Conservation (phyloP, 2,797 vertebrate species). For the Tamandua tetradactyla region DNA sequence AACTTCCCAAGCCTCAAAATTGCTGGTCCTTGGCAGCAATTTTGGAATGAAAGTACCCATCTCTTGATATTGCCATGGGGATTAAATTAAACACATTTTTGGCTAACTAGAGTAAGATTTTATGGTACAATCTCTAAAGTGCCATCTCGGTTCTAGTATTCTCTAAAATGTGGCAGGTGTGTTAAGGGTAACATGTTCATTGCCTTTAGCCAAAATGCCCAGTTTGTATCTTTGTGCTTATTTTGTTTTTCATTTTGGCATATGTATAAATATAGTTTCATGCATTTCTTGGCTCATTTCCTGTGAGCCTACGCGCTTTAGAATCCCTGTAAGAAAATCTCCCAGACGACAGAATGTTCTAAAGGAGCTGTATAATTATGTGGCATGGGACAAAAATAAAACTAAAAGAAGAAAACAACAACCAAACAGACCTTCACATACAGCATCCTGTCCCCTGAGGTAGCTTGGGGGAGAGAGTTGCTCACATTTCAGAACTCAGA, state of each 20-base stretch:
- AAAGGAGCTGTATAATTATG: conserved; percentile 81
- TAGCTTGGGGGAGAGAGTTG: background rate
- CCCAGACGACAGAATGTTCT: conserved; percentile 79
- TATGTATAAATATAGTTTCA: conserved; percentile 84
- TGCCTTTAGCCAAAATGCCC: conserved; percentile 63
- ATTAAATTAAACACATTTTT: background rate
- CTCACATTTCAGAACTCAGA: conserved; percentile 55
- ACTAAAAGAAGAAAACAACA: conserved; percentile 63
- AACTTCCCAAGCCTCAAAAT: background rate
- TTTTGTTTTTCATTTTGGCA: conserved; percentile 54
- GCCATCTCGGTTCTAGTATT: background rate
- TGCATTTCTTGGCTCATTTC: conserved; percentile 81
- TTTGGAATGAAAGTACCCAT: background rate
- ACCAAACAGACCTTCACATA: conserved; percentile 54
- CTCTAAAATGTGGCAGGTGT: background rate
- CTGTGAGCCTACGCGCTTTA: conserved; percentile 81
- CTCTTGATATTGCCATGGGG: background rate
- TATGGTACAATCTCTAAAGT: background rate
- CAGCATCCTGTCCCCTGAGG: conserved; percentile 3
- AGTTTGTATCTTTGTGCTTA: conserved; percentile 49
- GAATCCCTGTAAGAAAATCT: conserved; percentile 83
- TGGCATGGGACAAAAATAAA: conserved; percentile 77
- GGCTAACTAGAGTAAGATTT: background rate
- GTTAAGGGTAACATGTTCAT: background rate
- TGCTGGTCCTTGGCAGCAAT: background rate